These are phyloP conservation scores for Chironomus tentans DNA, from an alignment of 2,888 invertebrate species.

Conservation along the genomic window DNA sequence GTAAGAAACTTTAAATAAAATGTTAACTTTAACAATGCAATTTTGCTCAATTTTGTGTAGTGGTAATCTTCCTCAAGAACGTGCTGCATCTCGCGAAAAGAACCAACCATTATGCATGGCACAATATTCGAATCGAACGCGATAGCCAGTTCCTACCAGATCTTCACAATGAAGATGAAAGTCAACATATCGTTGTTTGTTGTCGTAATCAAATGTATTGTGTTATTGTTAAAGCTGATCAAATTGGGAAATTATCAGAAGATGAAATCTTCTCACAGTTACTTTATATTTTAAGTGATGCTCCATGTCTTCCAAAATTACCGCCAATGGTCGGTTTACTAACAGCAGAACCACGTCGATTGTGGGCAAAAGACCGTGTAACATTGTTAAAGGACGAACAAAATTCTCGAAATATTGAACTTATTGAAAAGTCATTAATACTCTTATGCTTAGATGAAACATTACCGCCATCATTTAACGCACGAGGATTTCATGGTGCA, in stretches of 20 bases:
- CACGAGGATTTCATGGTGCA: conserved; percentile 39
- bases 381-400: conserved; percentile 57
- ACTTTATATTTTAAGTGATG: conserved; percentile 65
- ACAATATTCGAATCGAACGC: conserved; percentile 72
- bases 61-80: conserved; percentile 69
- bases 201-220: conserved; percentile 87
- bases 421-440: conserved; percentile 77
- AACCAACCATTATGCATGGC: conserved; percentile 96
- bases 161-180: conserved; percentile 46
- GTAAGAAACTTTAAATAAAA: conserved; percentile 42
- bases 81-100: conserved; percentile 77
- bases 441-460: conserved; percentile 87
- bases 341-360: conserved; percentile 67
- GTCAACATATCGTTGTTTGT: conserved; percentile 74
- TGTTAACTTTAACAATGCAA: conserved; percentile 28
- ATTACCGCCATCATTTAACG: conserved; percentile 56
- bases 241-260: conserved; percentile 64
- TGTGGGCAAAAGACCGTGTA: conserved; percentile 74
- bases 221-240: conserved; percentile 65
- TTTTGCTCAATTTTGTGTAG: conserved; percentile 35
- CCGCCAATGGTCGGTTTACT: conserved; percentile 74
- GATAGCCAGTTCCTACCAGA: conserved; percentile 42
- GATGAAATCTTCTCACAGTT: conserved; percentile 73
- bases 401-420: conserved; percentile 73
- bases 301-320: conserved; percentile 57